These are phyloP conservation scores for Gymnodraco acuticeps DNA, from an alignment of 2,797 vertebrate species.

Conservation along the genomic window DNA sequence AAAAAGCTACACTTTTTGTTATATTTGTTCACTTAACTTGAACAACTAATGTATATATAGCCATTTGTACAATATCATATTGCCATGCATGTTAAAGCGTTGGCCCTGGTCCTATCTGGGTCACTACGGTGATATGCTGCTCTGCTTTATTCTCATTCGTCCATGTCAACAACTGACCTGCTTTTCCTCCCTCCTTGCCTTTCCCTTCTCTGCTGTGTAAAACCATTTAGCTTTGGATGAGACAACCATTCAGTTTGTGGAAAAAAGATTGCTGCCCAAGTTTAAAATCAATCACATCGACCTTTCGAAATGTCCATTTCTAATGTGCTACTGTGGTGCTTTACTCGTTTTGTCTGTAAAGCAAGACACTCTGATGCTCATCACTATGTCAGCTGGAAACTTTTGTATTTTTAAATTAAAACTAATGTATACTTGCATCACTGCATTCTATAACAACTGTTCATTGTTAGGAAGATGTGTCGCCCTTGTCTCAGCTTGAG, in stretches of 20 bases:
- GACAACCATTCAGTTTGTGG: constrained; percentile 68
- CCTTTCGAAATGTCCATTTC: constrained; percentile 69
- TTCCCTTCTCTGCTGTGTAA: constrained; percentile 68
- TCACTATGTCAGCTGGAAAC: background rate
- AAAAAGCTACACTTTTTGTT: background rate
- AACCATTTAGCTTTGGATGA: constrained; percentile 76
- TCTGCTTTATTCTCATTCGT: constrained; percentile 72
- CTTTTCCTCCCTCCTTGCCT: constrained; percentile 65
- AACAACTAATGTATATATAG: background rate
- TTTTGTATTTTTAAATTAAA: background rate
- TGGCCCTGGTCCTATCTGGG: constrained; percentile 73
- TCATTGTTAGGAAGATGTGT: constrained; percentile 16
- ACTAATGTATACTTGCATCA: background rate
- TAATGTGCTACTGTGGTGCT: constrained; percentile 45
- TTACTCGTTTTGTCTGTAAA: constrained; percentile 39
- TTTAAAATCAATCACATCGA: constrained; percentile 76
- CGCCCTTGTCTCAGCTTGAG: constrained; percentile 39
- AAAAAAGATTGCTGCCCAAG: constrained; percentile 57
- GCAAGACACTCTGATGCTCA: constrained; percentile 28
- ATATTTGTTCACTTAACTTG: background rate
- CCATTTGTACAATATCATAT: constrained; percentile 23
- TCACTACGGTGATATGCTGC: constrained; percentile 65
- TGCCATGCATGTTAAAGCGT: constrained; percentile 4
- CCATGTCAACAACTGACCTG: constrained; percentile 83
- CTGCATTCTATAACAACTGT: background rate